Base-by-base conservation (phyloP, 2,888 invertebrate genomes). In the Hermodice carunculata region DNA sequence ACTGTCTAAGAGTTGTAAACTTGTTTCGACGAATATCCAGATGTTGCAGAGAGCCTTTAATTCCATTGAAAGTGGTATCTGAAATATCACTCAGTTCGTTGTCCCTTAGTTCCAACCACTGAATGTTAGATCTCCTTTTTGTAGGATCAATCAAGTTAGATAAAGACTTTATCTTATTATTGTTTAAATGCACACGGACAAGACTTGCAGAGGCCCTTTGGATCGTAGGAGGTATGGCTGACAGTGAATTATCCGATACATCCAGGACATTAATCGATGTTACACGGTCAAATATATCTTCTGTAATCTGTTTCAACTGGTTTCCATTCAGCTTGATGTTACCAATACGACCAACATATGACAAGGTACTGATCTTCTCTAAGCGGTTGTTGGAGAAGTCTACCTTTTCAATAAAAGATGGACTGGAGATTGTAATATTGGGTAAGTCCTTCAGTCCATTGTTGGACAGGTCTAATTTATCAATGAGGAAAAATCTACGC, bases 361-460 rank as follows among this genome's bases (percentile, higher is more conserved):
- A 32, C 24, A 64, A 17, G n/a, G 42, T 37, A 32, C 54, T 56
- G 19, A 67, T 46, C 5, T 31, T 29, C 24, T 31, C 43, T 2
- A 67, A n/a, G 22, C 37, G 48, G 51, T 67, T 60, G 34, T 54
- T 28, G n/a, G 67, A 63, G 29, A 67, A 54, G 37, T 67, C 63
- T 24, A 67, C 56, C 26, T 54, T 56, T 37, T 64, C 43, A 32
- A 67, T 56, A 14, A 64, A 46, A 14, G 67, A 64, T 24, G 58
- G 59, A 24, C 64, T 64, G 28, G 46, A 24, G 28, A 64, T 51
- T 26, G 64, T 58, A 3, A 59, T 44, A 6, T 44, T 32, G 2
- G 64, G 64, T 4, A 64, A 37, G 19, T 44, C 19, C n/a, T 42
- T 29, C n/a, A 64, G 42, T 6, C 19, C 24, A 31, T 64, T 64